A percentile compares a stretch with the other conserved stretches of the same genome.
These are phyloP conservation scores for Apteryx owenii DNA, from an alignment of 2,113 vertebrate species.

Conservation along the genomic window DNA sequence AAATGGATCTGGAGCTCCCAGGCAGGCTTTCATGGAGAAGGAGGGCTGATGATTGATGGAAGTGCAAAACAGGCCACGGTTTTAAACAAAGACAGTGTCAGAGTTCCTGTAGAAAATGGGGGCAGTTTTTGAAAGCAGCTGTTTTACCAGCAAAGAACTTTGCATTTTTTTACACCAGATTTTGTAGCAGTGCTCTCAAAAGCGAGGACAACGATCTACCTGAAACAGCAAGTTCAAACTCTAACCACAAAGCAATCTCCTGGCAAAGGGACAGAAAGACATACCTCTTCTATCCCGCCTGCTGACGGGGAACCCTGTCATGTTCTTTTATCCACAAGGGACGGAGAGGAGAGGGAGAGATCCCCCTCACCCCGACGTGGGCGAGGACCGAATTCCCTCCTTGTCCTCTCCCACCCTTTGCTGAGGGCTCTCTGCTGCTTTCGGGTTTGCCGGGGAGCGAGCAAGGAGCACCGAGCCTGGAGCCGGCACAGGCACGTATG, in stretches of 20 bases:
- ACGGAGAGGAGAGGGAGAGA: not conserved
- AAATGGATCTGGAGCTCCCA: not conserved
- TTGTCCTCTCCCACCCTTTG: not conserved
- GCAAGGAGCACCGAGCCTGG: not conserved
- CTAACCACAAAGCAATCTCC: fast-evolving
- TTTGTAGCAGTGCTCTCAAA: not conserved
- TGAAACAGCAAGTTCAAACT: not conserved
- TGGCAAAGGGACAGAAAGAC: not conserved
- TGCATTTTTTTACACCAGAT: not conserved
- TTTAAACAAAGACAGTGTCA: not conserved
- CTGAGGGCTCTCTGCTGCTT: not conserved
- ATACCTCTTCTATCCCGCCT: not conserved
- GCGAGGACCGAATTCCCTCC: not conserved
- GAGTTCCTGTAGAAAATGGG: not conserved
- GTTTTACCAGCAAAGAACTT: not conserved
- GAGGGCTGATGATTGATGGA: not conserved
- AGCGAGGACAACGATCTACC: not conserved
- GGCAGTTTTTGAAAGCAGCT: not conserved
- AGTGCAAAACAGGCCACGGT: not conserved
- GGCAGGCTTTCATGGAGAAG: not conserved
- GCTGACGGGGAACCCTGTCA: not conserved
- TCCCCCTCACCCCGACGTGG: not conserved
- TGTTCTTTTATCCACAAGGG: fast-evolving
- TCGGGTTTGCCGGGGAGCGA: not conserved
- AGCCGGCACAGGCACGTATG: not conserved